Base-by-base conservation (phyloP, 2,888 invertebrate genomes). In the Orchesella flavescens region DNA sequence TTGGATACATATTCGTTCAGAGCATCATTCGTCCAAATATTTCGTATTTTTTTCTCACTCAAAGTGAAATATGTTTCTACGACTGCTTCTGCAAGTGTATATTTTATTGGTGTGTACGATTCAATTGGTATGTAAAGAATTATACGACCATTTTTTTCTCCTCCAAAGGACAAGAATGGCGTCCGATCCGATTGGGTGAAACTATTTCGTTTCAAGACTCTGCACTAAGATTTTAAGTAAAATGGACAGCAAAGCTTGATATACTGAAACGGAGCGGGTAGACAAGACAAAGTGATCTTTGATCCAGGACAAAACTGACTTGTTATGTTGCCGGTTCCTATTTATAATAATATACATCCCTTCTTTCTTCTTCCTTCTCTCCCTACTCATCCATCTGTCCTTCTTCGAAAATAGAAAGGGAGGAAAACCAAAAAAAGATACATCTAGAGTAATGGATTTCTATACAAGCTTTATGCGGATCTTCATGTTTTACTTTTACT, bases 211-310 rank as follows among this genome's bases (percentile, higher is more conserved):
- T 17, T 7, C 21, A n/a, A n/a, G n/a, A n/a, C n/a, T n/a, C n/a
- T n/a, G n/a, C n/a, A n/a, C n/a, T n/a, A n/a, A n/a, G n/a, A 69
- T 71, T 76, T 76, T 72, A 83, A 83, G 76, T 76, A 71, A 69
- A 83, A 83, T 71, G 69, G 82, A 83, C 82, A 83, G 76, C 43
- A 69, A 46, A 44, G 46, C 24, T 65, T 53, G 21, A 12, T 13
- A 21, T 21, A 66, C 21, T 23, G 49, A 74, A 23, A 43, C 24
- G 34, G n/a, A 34, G 1, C 43, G 55, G 43, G 46, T 4, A 43
- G 19, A 59, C 24, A 68, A 59, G 81, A 75, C 81, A 75, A 72
- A 83, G 82, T 72, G 72, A 76, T 76, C 76, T 83, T 83, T 83
- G 82, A 76, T 83, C 82, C 82, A 55, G 46, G 34, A n/a, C 5